phyloP scores from a whole-genome alignment of 2,888 invertebrate genomes.

The Drosophila antonietae region DNA sequence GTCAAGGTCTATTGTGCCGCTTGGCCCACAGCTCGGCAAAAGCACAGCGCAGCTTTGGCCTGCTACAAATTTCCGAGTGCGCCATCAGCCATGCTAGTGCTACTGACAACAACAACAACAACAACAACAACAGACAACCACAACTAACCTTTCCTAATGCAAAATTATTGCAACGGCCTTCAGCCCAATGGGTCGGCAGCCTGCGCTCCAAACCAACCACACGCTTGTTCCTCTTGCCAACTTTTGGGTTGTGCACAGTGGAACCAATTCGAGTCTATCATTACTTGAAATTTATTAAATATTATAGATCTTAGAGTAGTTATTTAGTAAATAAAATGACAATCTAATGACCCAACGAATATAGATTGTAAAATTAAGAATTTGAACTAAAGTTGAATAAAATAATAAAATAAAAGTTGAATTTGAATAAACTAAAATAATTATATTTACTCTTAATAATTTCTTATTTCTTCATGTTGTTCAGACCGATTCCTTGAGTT shows the following conservation, averaged over 20 bases:
- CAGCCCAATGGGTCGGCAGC: constrained; percentile 35
- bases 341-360: too few relatives aligned
- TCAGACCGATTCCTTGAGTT: too few relatives aligned
- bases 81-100: constrained; percentile 14
- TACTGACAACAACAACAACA: constrained; percentile 12
- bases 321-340: too few relatives aligned
- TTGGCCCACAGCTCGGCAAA: constrained; percentile 55
- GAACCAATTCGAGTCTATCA: neutral
- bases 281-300: too few relatives aligned
- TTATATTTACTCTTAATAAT: too few relatives aligned
- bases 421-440: too few relatives aligned
- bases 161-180: constrained; percentile 70
- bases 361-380: too few relatives aligned
- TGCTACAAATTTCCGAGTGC: constrained; percentile 38
- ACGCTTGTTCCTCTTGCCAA: constrained; percentile 8
- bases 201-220: neutral
- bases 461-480: too few relatives aligned
- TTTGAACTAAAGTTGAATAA: too few relatives aligned
- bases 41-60: constrained; percentile 68
- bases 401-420: too few relatives aligned
- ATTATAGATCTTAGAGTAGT: too few relatives aligned
- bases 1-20: constrained; percentile 53
- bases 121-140: constrained; percentile 38
- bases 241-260: constrained; percentile 1
- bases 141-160: constrained; percentile 74